These are phyloP conservation scores for Microtus pennsylvanicus DNA, from an alignment of 2,113 vertebrate genomes.

Conservation along the genomic window DNA sequence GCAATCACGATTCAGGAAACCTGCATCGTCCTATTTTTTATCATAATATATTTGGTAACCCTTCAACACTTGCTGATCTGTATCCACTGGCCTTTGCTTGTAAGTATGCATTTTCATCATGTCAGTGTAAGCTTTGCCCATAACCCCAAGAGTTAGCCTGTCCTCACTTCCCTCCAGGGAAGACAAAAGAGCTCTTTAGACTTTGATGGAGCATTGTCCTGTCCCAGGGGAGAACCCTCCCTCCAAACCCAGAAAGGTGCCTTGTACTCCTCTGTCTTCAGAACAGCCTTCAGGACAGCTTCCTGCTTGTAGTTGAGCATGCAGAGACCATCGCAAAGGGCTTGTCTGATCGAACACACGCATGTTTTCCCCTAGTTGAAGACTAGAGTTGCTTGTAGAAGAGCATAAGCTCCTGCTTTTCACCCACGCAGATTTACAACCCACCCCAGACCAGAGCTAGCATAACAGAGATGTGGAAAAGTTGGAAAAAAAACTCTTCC, in stretches of 20 bases:
- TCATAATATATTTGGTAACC: conserved; percentile 87
- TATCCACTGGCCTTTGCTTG: conserved; percentile 91
- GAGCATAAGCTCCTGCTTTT: not conserved
- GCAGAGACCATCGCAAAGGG: not conserved
- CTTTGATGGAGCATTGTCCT: not conserved
- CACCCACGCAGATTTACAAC: not conserved
- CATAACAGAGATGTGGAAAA: not conserved
- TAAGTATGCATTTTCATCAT: conserved; percentile 81
- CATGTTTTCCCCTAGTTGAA: not conserved
- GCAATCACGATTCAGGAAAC: conserved; percentile 87
- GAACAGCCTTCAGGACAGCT: not conserved
- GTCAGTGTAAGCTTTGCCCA: conserved; percentile 29
- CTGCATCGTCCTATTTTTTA: conserved; percentile 83
- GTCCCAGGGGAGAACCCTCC: not conserved
- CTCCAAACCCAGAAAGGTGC: not conserved
- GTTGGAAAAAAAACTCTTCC: not conserved
- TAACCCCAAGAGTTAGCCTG: not conserved
- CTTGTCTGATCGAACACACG: not conserved
- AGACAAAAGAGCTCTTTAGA: conserved; percentile 10
- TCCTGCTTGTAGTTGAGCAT: not conserved
- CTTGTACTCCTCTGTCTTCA: not conserved
- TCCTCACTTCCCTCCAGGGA: not conserved
- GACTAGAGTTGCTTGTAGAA: not conserved
- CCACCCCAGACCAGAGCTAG: not conserved
- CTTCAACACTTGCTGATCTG: conserved; percentile 85